These are phyloP conservation scores for Proctacanthus coquilletti DNA, from an alignment of 1,140 invertebrate genomes.

Conservation along the genomic window DNA sequence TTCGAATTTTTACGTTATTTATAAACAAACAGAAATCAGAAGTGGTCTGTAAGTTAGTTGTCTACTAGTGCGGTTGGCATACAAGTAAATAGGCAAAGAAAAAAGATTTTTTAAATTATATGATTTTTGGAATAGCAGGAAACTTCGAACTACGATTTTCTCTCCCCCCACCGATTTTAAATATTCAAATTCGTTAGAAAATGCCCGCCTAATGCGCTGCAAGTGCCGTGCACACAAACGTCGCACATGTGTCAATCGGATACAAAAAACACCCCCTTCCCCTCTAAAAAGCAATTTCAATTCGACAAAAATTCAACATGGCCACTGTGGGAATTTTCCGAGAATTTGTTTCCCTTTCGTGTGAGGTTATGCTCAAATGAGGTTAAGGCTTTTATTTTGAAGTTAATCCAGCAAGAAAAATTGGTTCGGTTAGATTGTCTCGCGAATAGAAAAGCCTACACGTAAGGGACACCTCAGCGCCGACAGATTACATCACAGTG, in stretches of 20 bases:
- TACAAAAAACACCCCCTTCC: neutral
- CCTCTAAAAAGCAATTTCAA: neutral
- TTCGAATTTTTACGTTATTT: no score
- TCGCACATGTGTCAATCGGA: neutral
- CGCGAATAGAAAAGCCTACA: neutral
- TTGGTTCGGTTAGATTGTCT: no score
- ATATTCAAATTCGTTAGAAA: neutral
- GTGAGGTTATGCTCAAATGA: slow-evolving; percentile 3
- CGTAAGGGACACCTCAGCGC: neutral
- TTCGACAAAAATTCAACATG: neutral
- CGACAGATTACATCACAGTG: slow-evolving; percentile 1
- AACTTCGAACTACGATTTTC: no score
- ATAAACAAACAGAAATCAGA: no score
- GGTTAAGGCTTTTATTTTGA: slow-evolving; percentile 1
- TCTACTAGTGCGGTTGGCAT: no score
- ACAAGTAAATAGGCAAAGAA: no score
- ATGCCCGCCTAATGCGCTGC: neutral
- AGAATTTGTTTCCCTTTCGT: neutral
- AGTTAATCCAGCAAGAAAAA: neutral
- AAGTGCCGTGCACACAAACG: neutral
- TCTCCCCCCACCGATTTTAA: no score
- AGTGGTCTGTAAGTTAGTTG: no score
- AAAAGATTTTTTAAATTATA: no score
- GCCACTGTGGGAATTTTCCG: neutral
- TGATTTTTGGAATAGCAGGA: no score